Evolutionary conservation across 2,888 invertebrate genomes (phyloP), one percentile per base, ranked within the genome.

Genomic region (Cryptosula pallasiana): DNA sequence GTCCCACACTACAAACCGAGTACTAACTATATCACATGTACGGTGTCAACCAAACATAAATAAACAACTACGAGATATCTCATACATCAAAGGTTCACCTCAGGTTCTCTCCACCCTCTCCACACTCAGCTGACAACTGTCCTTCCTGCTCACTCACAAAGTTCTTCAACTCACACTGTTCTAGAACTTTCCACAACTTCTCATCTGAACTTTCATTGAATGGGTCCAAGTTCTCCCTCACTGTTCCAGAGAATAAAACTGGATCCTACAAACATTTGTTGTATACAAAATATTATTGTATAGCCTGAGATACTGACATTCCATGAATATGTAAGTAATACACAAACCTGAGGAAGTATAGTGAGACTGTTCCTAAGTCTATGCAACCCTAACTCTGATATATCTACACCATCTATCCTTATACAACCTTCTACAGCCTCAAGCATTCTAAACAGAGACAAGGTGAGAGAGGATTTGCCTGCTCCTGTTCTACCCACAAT

Each of bases 331-430:
- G n/a, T n/a, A n/a, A n/a, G 54, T 16, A n/a, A 16, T 27, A 72
- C 27, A 75, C n/a, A n/a, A n/a, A 84, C 85, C 80, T 86, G 85
- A n/a, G 85, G 85, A 29, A 86, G 79, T 73, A 86, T 84, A 36
- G 84, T 85, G 13, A 86, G 76, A 63, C 78, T 78, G 2, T 80
- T 78, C 32, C 86, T 75, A 3, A 86, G 78, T 72, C 84, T 82
- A 73, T 85, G 84, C 13, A 82, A 76, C 0, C 81, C 81, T 1
- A 81, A 74, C 23, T 77, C 76, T 13, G 77, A 73, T 34, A 82
- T 79, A 54, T 76, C 75, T 13, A 78, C 72, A 13, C 80, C 80
- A 74, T 82, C 82, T 57, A 82, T 81, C 5, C 75, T 58, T 36
- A 82, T 81, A 25, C 73, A 72, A 3, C 82, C 82, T 2, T 78